Percentiles rank a stretch among this genome's conserved stretches.
Conservation (phyloP, 2,888 invertebrate species). For the Julus scandinavius region DNA sequence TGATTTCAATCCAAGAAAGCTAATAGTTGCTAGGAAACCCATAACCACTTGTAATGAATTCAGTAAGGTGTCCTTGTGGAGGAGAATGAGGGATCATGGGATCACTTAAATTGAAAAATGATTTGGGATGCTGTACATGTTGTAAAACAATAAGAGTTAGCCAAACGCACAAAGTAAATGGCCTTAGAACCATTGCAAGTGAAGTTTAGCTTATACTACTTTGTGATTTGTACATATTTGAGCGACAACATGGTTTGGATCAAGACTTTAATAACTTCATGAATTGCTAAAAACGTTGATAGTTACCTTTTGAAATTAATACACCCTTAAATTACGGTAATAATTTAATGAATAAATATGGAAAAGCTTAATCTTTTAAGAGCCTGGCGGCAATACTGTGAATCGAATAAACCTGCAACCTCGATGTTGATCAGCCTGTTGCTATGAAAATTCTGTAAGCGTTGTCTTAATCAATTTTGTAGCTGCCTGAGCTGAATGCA, state of each 20-base stretch:
- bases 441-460: conserved; percentile 31
- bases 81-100: conserved; percentile 24
- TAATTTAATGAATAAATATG: background rate
- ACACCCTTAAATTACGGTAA: background rate
- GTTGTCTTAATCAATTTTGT: conserved; percentile 39
- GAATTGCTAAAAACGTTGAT: background rate
- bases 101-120: background rate
- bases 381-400: background rate
- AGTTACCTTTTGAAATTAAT: background rate
- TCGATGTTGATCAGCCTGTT: conserved; percentile 16
- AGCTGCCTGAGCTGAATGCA: background rate
- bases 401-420: background rate
- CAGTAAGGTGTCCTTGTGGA: background rate
- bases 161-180: background rate
- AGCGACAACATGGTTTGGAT: background rate
- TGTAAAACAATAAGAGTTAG: background rate
- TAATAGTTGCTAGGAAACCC: conserved; percentile 51
- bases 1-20: conserved; percentile 50
- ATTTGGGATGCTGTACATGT: background rate
- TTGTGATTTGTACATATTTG: background rate
- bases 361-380: background rate
- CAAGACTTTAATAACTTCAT: background rate
- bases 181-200: background rate
- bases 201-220: background rate
- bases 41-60: conserved; percentile 43